phyloP scores from a whole-genome alignment of 1,140 invertebrate genomes.

The Drosophila busckii region DNA sequence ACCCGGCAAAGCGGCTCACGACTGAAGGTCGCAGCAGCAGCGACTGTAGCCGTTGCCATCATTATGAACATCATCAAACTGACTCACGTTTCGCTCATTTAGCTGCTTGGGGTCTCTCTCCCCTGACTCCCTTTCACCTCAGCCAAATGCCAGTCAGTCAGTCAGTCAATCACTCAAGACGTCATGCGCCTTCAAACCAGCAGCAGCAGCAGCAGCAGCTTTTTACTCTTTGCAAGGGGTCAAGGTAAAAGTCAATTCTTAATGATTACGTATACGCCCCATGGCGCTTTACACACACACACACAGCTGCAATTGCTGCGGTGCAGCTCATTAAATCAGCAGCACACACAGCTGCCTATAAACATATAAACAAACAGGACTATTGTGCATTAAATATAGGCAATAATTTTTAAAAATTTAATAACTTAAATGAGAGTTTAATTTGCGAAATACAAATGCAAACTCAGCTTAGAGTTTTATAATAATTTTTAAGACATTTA shows the following conservation, averaged over 20 bases:
- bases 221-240: slow-evolving; percentile 46
- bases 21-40: slow-evolving; percentile 37
- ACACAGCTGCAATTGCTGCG: slow-evolving; percentile 21
- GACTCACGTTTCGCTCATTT: slow-evolving; percentile 71
- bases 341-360: too few species aligned
- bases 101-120: too few species aligned
- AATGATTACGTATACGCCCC: slow-evolving; percentile 49
- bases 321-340: slow-evolving; percentile 34
- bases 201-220: slow-evolving; percentile 11
- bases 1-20: slow-evolving; percentile 20
- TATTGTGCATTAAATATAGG: too few species aligned
- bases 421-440: too few species aligned
- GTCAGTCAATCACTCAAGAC: slow-evolving; percentile 42
- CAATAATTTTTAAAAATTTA: too few species aligned
- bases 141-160: slow-evolving; percentile 15
- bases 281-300: too few species aligned
- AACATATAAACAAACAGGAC: too few species aligned
- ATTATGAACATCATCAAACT: slow-evolving; percentile 14
- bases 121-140: slow-evolving; percentile 27
- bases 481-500: too few species aligned
- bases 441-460: too few species aligned
- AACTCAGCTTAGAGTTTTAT: too few species aligned
- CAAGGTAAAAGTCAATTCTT: slow-evolving; percentile 60
- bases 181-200: slow-evolving; percentile 34
- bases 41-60: slow-evolving; percentile 7